A percentile compares a stretch with the other conserved stretches of the same genome.
phyloP scores from a whole-genome alignment of 2,113 vertebrate species.

The Phodopus roborovskii region DNA sequence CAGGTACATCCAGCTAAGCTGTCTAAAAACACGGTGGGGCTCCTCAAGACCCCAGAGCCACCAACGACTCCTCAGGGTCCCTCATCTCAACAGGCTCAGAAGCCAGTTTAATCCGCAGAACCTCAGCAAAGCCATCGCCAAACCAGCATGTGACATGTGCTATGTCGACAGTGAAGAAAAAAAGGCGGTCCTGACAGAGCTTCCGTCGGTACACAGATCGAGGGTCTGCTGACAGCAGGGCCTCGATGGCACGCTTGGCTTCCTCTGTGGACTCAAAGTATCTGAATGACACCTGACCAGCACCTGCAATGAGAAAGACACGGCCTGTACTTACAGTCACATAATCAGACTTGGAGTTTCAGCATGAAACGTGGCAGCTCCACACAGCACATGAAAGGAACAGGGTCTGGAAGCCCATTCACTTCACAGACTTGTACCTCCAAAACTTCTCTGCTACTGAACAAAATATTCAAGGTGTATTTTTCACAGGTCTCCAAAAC shows the following conservation, averaged over 20 bases:
- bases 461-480: not conserved
- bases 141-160: slow-evolving; percentile 94
- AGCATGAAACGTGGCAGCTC: not conserved
- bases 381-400: not conserved
- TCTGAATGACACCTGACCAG: slow-evolving; percentile 82
- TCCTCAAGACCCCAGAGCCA: not conserved
- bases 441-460: not conserved
- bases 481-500: not conserved
- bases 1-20: not conserved
- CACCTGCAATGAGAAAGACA: slow-evolving; percentile 66
- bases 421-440: not conserved
- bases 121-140: slow-evolving; percentile 91
- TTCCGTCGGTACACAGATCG: slow-evolving; percentile 92
- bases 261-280: slow-evolving; percentile 90
- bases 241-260: slow-evolving; percentile 87
- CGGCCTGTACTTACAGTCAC: not conserved
- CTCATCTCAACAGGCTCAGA: not conserved
- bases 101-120: slow-evolving; percentile 85
- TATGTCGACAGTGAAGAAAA: slow-evolving; percentile 89
- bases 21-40: not conserved
- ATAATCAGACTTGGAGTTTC: not conserved
- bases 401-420: not conserved
- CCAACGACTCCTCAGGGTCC: not conserved
- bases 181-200: slow-evolving; percentile 88
- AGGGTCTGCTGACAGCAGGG: slow-evolving; percentile 91